phyloP scores from a whole-genome alignment of 2,888 invertebrate species.

The Trichogramma evanescens region DNA sequence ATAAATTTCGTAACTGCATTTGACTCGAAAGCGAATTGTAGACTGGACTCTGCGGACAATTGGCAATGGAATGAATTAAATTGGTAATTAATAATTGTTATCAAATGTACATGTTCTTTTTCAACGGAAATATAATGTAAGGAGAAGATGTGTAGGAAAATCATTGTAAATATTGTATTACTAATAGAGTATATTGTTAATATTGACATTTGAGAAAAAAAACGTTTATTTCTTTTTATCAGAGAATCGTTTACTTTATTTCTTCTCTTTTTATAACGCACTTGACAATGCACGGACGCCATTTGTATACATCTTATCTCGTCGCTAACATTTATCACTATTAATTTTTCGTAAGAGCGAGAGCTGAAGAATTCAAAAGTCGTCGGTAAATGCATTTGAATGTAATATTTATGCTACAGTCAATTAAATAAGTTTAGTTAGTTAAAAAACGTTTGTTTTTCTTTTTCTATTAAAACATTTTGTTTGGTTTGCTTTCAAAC shows the following conservation, averaged over 20 bases:
- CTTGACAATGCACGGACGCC: conserved; percentile 9
- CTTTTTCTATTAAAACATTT: conserved; percentile 2
- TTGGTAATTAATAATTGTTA: no score
- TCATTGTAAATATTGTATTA: conserved; percentile 12
- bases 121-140: not conserved
- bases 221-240: conserved; percentile 2
- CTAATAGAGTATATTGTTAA: conserved; percentile 10
- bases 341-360: conserved; percentile 6
- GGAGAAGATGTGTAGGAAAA: not conserved
- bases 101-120: not conserved
- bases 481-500: not conserved
- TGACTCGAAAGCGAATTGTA: not conserved
- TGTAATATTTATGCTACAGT: not conserved
- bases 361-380: conserved; percentile 9
- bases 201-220: not conserved
- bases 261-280: not conserved
- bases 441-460: conserved; percentile 11
- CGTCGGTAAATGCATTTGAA: conserved; percentile 7
- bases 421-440: no score
- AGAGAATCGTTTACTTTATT: conserved; percentile 18
- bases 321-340: conserved; percentile 18
- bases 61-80: no score
- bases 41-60: no score
- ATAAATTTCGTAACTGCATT: not conserved
- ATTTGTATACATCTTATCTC: conserved; percentile 14